Base-by-base conservation (phyloP, 2,888 invertebrate species). In the Abrostola triplasia region DNA sequence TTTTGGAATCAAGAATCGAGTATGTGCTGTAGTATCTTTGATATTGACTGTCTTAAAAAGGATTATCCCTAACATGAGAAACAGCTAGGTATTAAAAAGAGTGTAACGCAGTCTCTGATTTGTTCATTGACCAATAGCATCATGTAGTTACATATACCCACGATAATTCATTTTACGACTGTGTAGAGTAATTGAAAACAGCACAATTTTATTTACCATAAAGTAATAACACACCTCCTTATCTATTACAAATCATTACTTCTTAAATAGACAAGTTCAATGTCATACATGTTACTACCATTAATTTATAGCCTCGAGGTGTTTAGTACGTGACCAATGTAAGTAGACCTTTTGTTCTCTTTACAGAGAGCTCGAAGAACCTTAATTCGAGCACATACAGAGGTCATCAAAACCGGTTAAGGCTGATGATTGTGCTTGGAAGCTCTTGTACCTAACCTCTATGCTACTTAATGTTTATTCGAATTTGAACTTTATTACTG, bases 341-440 rank as follows among this genome's bases (percentile, higher is more conserved):
- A 75, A 64, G n/a, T 44, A 67, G 82, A 77, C 44, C 79, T 61
- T 61, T 70, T 42, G 62, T 62, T 76, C 68, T 75, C 64, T 58
- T 78, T 59, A 63, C 59, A 11, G 42, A 71, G 67, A 63, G 55
- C 51, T 56, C 38, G 48, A 50, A 74, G 63, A 64, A 65, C 61
- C 51, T 61, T 62, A 69, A 70, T 71, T 67, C 54, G 52, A 41
- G 49, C 53, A 73, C 67, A 68, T 59, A 66, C 73, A 64, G 68
- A 65, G 83, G 76, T 81, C 85, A 81, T 72, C 64, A 68, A 76
- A 82, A 82, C 84, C 83, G 80, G 85, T 86, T 81, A 85, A 80
- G 65, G 76, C 72, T 72, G 66, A 81, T 82, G 84, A 86, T 85
- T 85, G 84, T 83, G 80, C 73, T 82, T 84, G 80, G 56, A 73